phyloP scores from a whole-genome alignment of 2,888 invertebrate species.

The Onthophagus sagittarius region DNA sequence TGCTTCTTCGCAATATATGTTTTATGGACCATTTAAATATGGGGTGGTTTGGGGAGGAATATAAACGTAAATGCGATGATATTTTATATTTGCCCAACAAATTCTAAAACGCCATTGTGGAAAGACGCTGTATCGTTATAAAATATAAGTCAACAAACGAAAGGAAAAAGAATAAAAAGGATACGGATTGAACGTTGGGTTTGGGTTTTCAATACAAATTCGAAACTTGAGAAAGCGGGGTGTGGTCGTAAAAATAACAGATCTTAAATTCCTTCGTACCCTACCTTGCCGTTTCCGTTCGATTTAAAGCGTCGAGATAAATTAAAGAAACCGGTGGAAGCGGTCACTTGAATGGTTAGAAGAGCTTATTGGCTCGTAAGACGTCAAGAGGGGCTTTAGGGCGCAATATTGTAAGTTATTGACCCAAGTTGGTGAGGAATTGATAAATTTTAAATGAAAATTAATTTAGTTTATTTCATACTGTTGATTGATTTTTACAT shows the following conservation, averaged over 20 bases:
- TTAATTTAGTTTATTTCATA: no score
- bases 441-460: no score
- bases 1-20: neutral
- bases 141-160: no score
- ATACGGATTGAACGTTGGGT: neutral
- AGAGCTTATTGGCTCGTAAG: slow-evolving; percentile 34
- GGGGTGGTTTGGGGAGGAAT: neutral
- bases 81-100: neutral
- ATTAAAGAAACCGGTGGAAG: slow-evolving; percentile 35
- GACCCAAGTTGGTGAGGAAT: neutral
- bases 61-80: neutral
- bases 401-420: slow-evolving; percentile 8
- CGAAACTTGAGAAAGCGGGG: neutral
- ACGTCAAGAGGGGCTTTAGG: neutral
- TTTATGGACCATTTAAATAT: neutral
- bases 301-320: slow-evolving; percentile 37
- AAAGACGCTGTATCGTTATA: no score
- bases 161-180: no score
- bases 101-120: no score
- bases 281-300: slow-evolving; percentile 28
- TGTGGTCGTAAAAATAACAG: slow-evolving; percentile 7
- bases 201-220: neutral
- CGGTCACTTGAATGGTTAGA: slow-evolving; percentile 36
- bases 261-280: neutral
- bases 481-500: no score